Evolutionary conservation across 1,140 invertebrate genomes (phyloP).

Genomic region (Vanessa atalanta): DNA sequence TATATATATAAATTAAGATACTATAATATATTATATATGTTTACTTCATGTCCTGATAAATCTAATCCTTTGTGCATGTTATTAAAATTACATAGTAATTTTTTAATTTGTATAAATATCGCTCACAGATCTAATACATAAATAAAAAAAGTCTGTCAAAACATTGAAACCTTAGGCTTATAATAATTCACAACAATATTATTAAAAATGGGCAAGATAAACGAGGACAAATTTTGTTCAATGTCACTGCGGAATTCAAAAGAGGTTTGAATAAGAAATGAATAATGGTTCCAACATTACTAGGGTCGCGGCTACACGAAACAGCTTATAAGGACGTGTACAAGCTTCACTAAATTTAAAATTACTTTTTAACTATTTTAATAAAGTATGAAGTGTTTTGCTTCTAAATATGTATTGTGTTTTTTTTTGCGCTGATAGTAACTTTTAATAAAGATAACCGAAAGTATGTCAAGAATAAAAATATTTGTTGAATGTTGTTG

Average conservation of each 20-base stretch:
- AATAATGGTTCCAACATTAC: constrained; percentile 61
- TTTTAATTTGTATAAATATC: no score
- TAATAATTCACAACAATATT: constrained; percentile 24
- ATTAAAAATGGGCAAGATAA: constrained; percentile 40
- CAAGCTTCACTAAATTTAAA: constrained; percentile 1
- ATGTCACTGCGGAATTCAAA: constrained; percentile 51
- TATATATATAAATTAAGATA: no score
- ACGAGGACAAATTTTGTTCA: constrained; percentile 56
- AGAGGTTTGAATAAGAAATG: constrained; percentile 51
- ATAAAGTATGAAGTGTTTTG: no score
- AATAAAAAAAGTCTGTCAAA: neutral
- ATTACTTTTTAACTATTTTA: neutral
- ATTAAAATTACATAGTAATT: no score
- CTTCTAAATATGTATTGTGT: no score
- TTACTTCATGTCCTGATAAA: no score
- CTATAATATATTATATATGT: no score
- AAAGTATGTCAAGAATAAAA: no score
- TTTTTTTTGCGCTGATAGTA: no score
- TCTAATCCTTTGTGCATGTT: no score
- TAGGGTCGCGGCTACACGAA: constrained; percentile 47
- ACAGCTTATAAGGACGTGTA: constrained; percentile 51
- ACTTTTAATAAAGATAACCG: no score
- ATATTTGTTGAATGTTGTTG: no score
- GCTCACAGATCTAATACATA: neutral
- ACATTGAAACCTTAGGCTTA: neutral